phyloP scores from a whole-genome alignment of 2,113 vertebrate species.

The Jacana jacana region DNA sequence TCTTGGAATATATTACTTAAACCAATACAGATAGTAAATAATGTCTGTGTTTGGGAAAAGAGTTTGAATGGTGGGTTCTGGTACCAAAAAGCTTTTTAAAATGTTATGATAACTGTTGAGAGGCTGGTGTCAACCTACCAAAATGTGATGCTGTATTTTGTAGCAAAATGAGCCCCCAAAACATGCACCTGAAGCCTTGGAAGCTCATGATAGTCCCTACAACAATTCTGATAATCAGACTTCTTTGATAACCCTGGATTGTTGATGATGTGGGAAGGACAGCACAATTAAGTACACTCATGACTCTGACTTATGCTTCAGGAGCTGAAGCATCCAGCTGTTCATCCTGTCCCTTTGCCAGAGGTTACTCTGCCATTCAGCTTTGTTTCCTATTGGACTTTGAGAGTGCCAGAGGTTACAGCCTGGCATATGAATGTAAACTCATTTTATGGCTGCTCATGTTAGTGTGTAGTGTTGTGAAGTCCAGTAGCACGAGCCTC shows the following conservation, averaged over 20 bases:
- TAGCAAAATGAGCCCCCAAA: neutral
- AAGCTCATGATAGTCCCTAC: neutral
- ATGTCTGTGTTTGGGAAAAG: neutral
- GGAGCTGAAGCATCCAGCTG: conserved; percentile 14
- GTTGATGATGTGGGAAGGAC: neutral
- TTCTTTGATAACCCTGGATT: neutral
- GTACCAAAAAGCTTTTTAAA: neutral
- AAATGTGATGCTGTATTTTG: neutral
- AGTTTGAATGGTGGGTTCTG: neutral
- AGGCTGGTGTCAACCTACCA: neutral
- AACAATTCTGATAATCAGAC: neutral
- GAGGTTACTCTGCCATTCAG: conserved; percentile 9
- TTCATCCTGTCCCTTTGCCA: neutral
- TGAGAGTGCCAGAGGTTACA: neutral
- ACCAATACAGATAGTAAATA: neutral
- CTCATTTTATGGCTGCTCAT: neutral
- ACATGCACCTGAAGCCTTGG: neutral
- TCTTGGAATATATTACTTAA: neutral
- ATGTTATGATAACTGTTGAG: neutral
- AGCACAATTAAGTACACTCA: neutral
- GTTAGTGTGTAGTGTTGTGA: neutral
- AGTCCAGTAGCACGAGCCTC: neutral
- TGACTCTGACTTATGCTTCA: neutral
- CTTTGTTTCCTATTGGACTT: neutral
- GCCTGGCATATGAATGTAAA: neutral